phyloP scores from a whole-genome alignment of 2,797 vertebrate species.

The Lerista edwardsae region DNA sequence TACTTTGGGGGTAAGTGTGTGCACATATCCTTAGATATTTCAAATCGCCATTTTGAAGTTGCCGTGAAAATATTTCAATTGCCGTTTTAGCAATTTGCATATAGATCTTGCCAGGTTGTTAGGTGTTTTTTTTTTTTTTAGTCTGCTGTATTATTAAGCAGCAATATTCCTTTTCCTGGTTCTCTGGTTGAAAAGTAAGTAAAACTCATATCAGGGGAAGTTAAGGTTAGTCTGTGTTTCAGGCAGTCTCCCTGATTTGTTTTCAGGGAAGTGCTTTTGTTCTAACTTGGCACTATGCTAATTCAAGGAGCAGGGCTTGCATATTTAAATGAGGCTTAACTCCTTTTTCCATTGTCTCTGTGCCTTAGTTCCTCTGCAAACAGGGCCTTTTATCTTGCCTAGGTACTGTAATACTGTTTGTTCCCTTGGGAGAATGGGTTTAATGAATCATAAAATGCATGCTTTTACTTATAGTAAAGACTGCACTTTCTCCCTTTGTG shows the following conservation, averaged over 20 bases:
- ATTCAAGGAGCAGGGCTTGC: constrained; percentile 38
- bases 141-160: not conserved
- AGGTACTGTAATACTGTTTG: not conserved
- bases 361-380: not conserved
- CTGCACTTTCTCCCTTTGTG: not conserved
- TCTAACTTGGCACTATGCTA: constrained; percentile 10
- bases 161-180: not conserved
- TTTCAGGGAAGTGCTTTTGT: constrained; percentile 15
- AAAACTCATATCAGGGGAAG: fast-evolving
- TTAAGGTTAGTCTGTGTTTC: not conserved
- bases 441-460: constrained; percentile 11
- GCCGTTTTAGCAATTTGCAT: not conserved
- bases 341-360: constrained; percentile 18
- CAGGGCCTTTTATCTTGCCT: constrained; percentile 9
- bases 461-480: constrained; percentile 37
- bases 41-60: too few species aligned
- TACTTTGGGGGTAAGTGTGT: not conserved
- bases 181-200: fast-evolving
- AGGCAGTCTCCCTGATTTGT: not conserved
- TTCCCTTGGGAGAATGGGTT: constrained; percentile 16
- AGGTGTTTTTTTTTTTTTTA: too few species aligned
- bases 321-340: constrained; percentile 30
- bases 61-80: not conserved
- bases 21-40: not conserved
- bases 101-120: not conserved